Conservation (phyloP, 2,113 vertebrate genomes). For the Neodontobutis hainanensis region DNA sequence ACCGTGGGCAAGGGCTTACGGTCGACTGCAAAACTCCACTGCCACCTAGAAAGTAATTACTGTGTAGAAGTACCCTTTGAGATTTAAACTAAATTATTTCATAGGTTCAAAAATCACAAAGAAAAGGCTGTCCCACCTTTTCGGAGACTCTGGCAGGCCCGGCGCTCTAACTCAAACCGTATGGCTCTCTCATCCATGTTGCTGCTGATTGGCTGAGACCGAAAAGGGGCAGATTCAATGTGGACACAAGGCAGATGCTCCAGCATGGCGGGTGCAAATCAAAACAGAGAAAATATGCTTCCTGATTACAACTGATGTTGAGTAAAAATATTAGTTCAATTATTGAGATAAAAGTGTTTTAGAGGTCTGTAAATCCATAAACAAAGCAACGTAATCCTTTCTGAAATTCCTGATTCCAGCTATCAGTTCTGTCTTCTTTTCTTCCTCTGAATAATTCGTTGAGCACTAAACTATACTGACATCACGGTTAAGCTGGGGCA, state of each 20-base stretch:
- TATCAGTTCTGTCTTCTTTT: neutral
- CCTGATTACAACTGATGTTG: no score
- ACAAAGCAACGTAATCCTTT: conserved; percentile 19
- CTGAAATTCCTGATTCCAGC: neutral
- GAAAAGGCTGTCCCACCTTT: conserved; percentile 69
- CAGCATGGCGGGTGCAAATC: conserved; percentile 58
- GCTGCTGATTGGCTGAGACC: conserved; percentile 63
- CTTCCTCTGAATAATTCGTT: no score
- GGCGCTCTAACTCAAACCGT: conserved; percentile 65
- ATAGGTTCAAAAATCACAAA: neutral
- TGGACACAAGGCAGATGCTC: conserved; percentile 56
- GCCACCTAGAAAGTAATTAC: neutral
- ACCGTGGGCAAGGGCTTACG: neutral
- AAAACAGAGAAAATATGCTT: neutral
- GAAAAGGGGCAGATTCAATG: conserved; percentile 60
- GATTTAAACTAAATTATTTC: neutral
- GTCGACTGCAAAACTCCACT: neutral
- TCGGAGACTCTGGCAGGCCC: conserved; percentile 72
- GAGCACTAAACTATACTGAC: neutral
- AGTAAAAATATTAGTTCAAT: neutral
- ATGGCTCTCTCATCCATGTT: conserved; percentile 61
- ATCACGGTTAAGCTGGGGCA: no score
- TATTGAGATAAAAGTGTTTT: conserved; percentile 6
- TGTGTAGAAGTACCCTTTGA: neutral
- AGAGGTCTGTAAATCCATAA: conserved; percentile 16